These are phyloP conservation scores for Tyria jacobaeae DNA, from an alignment of 2,888 invertebrate genomes.

Conservation along the genomic window DNA sequence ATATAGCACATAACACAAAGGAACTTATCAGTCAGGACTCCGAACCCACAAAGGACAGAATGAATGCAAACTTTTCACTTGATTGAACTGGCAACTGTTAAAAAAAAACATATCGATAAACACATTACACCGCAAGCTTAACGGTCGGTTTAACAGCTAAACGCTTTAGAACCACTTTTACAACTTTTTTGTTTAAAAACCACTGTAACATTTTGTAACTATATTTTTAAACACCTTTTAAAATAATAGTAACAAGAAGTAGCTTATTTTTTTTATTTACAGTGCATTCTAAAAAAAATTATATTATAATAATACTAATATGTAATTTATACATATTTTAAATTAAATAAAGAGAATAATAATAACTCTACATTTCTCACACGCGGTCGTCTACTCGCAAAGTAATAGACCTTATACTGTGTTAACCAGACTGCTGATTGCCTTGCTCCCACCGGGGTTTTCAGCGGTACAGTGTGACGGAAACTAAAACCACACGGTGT, in stretches of 20 bases:
- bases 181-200: slow-evolving; percentile 10
- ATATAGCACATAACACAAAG: not conserved
- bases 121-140: slow-evolving; percentile 47
- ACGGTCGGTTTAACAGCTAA: slow-evolving; percentile 52
- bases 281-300: too few relatives aligned
- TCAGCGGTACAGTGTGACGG: too few relatives aligned
- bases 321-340: too few relatives aligned
- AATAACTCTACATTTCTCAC: not conserved
- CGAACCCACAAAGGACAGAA: slow-evolving; percentile 12
- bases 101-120: slow-evolving; percentile 40
- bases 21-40: slow-evolving; percentile 27
- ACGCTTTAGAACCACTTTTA: slow-evolving; percentile 12
- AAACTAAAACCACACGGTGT: too few relatives aligned
- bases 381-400: too few relatives aligned
- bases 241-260: too few relatives aligned
- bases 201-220: not conserved
- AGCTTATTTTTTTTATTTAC: too few relatives aligned
- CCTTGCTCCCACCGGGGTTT: too few relatives aligned
- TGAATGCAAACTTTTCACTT: slow-evolving; percentile 28
- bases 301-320: too few relatives aligned
- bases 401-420: too few relatives aligned
- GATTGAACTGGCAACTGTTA: slow-evolving; percentile 29
- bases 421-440: too few relatives aligned
- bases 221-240: not conserved
- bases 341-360: too few relatives aligned